A percentile compares a stretch with the other conserved stretches of the same genome.
phyloP scores from a whole-genome alignment of 2,113 vertebrate species.

The Aphelocoma coerulescens region DNA sequence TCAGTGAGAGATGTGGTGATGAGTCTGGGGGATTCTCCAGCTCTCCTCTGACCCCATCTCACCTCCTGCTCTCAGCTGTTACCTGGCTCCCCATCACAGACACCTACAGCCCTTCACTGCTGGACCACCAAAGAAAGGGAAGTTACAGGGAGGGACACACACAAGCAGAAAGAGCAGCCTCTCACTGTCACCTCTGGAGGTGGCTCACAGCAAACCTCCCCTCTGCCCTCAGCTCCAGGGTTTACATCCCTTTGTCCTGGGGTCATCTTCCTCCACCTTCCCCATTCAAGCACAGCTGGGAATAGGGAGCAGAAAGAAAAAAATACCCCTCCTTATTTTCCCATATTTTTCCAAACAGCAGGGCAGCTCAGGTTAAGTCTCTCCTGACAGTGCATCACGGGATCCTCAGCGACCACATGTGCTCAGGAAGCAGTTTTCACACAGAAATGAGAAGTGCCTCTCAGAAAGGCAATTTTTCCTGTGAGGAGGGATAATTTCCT shows the following conservation, averaged over 20 bases:
- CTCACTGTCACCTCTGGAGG: background rate
- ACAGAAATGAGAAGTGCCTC: background rate
- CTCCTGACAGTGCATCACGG: background rate
- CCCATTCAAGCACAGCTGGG: background rate
- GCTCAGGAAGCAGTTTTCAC: background rate
- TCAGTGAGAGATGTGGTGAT: background rate
- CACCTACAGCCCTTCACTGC: background rate
- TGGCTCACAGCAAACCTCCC: background rate
- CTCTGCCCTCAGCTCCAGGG: background rate
- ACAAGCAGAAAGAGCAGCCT: background rate
- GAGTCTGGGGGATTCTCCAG: background rate
- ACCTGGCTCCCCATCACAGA: background rate
- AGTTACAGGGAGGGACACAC: background rate
- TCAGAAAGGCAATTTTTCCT: background rate
- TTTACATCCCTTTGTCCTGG: background rate
- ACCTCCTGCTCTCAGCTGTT: background rate
- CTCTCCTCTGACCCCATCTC: background rate
- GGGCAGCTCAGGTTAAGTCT: background rate
- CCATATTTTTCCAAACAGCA: background rate
- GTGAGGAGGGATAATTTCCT: background rate
- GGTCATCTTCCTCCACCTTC: background rate
- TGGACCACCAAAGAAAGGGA: background rate
- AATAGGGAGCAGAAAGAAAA: rapidly evolving
- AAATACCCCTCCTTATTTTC: background rate
- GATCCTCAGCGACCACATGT: background rate